Base-by-base conservation (phyloP, 2,113 vertebrate genomes). In the Nansenia antarctica region DNA sequence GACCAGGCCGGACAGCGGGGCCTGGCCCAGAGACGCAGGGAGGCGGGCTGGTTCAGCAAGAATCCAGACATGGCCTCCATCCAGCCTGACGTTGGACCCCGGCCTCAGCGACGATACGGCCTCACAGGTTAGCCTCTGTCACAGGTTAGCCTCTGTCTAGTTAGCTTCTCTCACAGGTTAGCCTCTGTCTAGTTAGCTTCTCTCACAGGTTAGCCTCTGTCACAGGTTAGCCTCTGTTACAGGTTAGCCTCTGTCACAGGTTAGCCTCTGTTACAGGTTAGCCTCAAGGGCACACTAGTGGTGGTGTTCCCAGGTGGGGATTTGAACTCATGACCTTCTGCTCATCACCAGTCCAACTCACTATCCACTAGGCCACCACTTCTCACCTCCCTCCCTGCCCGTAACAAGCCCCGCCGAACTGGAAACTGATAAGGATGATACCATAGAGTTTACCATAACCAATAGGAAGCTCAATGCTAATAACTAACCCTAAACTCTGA, bases 31-130 rank as follows among this genome's bases (percentile, higher is more conserved):
- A 91, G 92, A 82, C 90, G 92, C 67, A 93, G 90, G 72, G 89
- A 93, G 62, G 74, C 93, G 69, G 88, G 87, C 64, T 94, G 90
- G 89, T 94, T 94, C 84, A 85, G 67, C 45, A 89, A 84, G 70
- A 83, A n/a, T 2, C 32, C 62, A 0, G 74, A 92, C 67, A 35
- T 89, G 69, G 65, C 68, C 18, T 3, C 0, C 0, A 58, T 94
- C 67, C 64, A 57, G 39, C 72, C 89, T 18, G 92, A 93, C 42
- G 3, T 90, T 4, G 93, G 93, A 34, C 66, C 78, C 0, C 72
- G 59, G 18, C 89, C 90, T 3, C 76, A 69, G 32, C 53, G 5
- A 37, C 85, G 45, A 65, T 93, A 86, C 1, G 87, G 89, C 53
- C 70, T 93, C 62, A 94, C 91, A 90, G 93, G 89, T 94, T 76